Conservation (phyloP, 2,113 vertebrate species). For the Bostrychus sinensis region DNA sequence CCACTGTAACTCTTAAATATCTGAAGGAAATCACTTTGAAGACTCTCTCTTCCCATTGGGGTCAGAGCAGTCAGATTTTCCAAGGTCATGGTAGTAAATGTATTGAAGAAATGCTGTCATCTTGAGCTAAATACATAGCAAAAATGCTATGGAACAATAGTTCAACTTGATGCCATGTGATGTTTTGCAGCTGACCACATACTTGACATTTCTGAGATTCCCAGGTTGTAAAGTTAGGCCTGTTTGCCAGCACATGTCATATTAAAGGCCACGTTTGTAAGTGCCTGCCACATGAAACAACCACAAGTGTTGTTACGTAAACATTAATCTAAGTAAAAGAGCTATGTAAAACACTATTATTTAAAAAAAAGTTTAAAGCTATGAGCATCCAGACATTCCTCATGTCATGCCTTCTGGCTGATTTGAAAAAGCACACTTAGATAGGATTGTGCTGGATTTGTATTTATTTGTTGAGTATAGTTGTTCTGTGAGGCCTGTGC, state of each 20-base stretch:
- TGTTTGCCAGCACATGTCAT: conserved; percentile 11
- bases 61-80: conserved; percentile 1
- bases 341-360: too few relatives aligned
- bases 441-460: too few relatives aligned
- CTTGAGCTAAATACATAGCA: background rate
- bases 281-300: conserved; percentile 1
- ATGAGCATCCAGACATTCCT: too few relatives aligned
- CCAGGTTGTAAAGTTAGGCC: conserved; percentile 2
- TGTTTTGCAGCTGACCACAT: conserved; percentile 5
- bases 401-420: too few relatives aligned
- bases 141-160: background rate
- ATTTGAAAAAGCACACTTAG: too few relatives aligned
- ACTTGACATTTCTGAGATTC: conserved; percentile 5
- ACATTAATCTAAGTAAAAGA: too few relatives aligned
- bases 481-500: too few relatives aligned
- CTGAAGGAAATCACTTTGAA: conserved; percentile 53
- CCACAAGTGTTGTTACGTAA: background rate
- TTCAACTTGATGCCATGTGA: background rate
- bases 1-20: too few relatives aligned
- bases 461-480: too few relatives aligned
- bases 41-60: conserved; percentile 17
- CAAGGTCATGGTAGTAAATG: background rate
- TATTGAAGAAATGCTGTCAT: background rate
- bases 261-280: conserved; percentile 2
- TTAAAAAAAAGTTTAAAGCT: too few relatives aligned